A percentile compares a stretch with the other conserved stretches of the same genome.
phyloP scores from a whole-genome alignment of 2,888 invertebrate genomes.

The Leucophenga maculata region DNA sequence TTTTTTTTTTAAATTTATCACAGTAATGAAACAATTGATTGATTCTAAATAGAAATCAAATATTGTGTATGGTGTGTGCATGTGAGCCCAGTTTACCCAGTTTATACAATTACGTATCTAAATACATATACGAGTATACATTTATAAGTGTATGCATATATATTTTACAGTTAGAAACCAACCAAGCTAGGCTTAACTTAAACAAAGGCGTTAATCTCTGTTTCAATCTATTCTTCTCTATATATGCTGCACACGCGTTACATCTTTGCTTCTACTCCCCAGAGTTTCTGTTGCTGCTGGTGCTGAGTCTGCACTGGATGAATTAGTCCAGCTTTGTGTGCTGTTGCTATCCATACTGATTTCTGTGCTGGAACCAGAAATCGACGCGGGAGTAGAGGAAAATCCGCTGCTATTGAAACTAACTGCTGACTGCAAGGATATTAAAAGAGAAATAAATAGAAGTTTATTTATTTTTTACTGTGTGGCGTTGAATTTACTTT shows the following conservation, averaged over 20 bases:
- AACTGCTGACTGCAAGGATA: conserved; percentile 50
- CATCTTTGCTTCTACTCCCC: not conserved
- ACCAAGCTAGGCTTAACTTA: not conserved
- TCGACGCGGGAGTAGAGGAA: conserved; percentile 44
- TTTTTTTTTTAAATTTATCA: conserved; percentile 49
- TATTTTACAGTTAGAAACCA: not conserved
- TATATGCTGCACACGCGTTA: no score
- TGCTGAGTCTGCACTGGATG: not conserved
- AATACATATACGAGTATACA: no score
- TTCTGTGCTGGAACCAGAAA: conserved; percentile 37
- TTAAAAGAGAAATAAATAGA: conserved; percentile 1
- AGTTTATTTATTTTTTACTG: conserved; percentile 29
- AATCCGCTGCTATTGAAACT: conserved; percentile 57
- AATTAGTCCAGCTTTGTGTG: conserved; percentile 38
- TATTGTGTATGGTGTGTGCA: not conserved
- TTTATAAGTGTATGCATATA: no score
- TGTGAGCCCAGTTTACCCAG: conserved; percentile 6
- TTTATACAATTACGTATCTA: not conserved
- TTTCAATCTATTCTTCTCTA: no score
- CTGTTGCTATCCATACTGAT: conserved; percentile 29
- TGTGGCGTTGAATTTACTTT: conserved; percentile 39
- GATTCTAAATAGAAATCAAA: conserved; percentile 12
- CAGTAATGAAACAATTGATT: conserved; percentile 47
- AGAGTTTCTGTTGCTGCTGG: not conserved
- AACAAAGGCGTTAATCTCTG: no score